Conservation (phyloP, 2,113 vertebrate species). For the Apteryx owenii region DNA sequence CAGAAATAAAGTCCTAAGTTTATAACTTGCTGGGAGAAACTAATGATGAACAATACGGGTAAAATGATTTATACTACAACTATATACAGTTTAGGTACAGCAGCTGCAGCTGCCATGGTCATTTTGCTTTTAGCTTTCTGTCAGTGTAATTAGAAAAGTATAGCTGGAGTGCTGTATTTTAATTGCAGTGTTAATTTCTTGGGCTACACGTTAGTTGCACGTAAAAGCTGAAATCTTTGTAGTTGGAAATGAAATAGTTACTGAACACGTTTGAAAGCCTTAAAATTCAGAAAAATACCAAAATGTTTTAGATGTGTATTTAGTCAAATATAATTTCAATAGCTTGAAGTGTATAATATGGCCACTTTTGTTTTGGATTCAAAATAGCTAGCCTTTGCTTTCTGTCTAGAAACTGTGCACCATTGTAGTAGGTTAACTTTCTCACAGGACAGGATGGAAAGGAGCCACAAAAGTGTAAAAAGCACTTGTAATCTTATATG, state of each 20-base stretch:
- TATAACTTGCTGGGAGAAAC: neutral
- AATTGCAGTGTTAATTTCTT: neutral
- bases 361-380: constrained; percentile 16
- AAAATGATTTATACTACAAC: neutral
- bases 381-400: constrained; percentile 10
- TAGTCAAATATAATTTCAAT: neutral
- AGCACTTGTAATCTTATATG: neutral
- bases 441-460: neutral
- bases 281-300: neutral
- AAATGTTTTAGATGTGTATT: neutral
- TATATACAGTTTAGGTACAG: neutral
- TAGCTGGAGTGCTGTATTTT: neutral
- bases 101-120: neutral
- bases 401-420: neutral
- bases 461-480: neutral
- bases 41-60: neutral
- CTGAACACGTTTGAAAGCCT: neutral
- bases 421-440: neutral
- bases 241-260: neutral
- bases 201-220: neutral
- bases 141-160: neutral
- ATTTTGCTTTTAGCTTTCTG: constrained; percentile 1
- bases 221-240: neutral
- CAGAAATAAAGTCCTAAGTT: neutral
- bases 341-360: neutral